Evolutionary conservation across 2,797 vertebrate genomes (phyloP).

Genomic region (Spinus olivaceus): DNA sequence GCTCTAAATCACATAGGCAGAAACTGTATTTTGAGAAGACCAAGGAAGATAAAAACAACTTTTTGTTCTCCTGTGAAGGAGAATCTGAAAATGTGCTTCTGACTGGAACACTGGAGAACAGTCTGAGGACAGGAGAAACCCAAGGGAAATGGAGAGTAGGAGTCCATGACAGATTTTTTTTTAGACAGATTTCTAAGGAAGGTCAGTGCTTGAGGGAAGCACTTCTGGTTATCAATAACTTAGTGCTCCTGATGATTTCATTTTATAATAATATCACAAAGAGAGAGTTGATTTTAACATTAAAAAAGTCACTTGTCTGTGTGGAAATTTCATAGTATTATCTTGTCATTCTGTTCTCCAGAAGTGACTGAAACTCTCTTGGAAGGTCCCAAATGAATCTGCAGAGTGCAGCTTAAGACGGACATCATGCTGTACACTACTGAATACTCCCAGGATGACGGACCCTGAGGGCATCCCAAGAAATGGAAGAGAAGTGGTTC

Average conservation of each 20-base stretch:
- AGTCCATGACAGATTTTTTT: neutral
- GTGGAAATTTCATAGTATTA: neutral
- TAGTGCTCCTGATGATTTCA: neutral
- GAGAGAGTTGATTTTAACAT: neutral
- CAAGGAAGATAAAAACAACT: neutral
- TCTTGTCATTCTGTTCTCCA: neutral
- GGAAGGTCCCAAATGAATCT: neutral
- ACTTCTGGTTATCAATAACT: neutral
- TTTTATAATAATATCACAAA: neutral
- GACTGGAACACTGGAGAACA: neutral
- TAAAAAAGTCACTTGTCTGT: neutral
- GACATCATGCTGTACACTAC: fast-evolving
- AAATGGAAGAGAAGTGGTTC: neutral
- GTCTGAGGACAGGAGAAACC: neutral
- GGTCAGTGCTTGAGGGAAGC: neutral
- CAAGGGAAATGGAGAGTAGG: fast-evolving
- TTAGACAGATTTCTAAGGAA: neutral
- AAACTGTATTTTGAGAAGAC: neutral
- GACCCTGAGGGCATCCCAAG: neutral
- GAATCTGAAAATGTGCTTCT: neutral
- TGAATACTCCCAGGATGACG: neutral
- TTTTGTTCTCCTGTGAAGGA: neutral
- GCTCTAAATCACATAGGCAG: neutral
- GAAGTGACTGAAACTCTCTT: neutral
- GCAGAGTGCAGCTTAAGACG: neutral